Conservation (phyloP, 30 jellyfish, hydroid and myxozoan species). For the Hydractinia symbiolongicarpus region DNA sequence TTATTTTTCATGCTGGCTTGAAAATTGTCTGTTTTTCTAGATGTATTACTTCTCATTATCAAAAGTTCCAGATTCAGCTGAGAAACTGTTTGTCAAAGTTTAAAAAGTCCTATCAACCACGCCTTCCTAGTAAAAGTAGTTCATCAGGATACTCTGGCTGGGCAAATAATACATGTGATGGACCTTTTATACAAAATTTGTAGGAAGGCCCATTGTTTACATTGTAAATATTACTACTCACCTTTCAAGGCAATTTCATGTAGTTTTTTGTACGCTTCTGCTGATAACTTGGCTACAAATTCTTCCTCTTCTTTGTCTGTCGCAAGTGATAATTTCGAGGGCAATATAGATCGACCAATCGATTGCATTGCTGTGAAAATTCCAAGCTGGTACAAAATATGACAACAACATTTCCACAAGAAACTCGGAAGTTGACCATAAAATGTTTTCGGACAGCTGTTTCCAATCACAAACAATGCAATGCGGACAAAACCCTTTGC, state of each 20-base stretch:
- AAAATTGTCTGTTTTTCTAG: no score
- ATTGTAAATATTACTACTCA: not conserved
- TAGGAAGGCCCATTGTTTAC: no score
- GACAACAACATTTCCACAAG: constrained; percentile 39
- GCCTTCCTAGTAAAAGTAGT: no score
- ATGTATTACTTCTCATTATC: no score
- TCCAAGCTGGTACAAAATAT: constrained; percentile 40
- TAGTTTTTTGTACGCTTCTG: constrained; percentile 32
- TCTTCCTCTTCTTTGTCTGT: constrained; percentile 25
- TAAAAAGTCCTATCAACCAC: no score
- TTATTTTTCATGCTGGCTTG: no score
- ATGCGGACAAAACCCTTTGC: constrained; percentile 32
- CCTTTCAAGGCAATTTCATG: constrained; percentile 40
- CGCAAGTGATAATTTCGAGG: constrained; percentile 5
- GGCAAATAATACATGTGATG: no score
- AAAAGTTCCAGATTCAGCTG: no score
- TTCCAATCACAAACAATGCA: constrained; percentile 39
- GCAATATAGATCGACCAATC: constrained; percentile 28
- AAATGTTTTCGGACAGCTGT: constrained; percentile 39
- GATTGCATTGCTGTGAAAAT: constrained; percentile 30
- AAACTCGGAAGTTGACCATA: constrained; percentile 35
- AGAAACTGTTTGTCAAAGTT: no score
- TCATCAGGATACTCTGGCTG: no score
- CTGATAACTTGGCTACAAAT: constrained; percentile 29
- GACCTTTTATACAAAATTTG: no score